A percentile compares a stretch with the other conserved stretches of the same genome.
Conservation (phyloP, 2,888 invertebrate genomes). For the Temnothorax ravouxi region DNA sequence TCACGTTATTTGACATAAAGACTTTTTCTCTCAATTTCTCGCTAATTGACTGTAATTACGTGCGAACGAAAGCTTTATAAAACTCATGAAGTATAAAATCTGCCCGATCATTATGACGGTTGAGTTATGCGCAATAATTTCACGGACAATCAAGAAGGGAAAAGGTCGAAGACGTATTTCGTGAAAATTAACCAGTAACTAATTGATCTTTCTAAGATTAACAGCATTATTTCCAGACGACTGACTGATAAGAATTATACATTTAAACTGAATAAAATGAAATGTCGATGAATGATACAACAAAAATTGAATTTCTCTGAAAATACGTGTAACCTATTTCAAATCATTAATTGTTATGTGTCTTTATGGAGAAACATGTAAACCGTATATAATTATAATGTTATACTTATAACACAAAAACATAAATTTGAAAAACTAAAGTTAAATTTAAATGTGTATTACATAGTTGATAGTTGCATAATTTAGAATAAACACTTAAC, state of each 20-base stretch:
- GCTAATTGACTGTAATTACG: conserved; percentile 74
- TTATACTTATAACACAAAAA: neutral
- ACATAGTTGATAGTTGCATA: neutral
- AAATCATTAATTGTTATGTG: neutral
- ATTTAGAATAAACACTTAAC: neutral
- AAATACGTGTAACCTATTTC: neutral
- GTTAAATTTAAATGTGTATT: neutral
- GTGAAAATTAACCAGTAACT: conserved; percentile 71
- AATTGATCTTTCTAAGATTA: conserved; percentile 74
- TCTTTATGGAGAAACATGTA: neutral
- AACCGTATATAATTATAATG: neutral
- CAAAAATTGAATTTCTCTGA: conserved; percentile 11
- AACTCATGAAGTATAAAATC: conserved; percentile 71
- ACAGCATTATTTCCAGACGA: conserved; percentile 66
- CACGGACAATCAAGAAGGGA: conserved; percentile 78
- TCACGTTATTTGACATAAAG: neutral
- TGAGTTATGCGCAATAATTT: conserved; percentile 80
- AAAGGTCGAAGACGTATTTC: conserved; percentile 72
- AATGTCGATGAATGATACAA: conserved; percentile 39
- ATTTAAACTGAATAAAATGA: conserved; percentile 68
- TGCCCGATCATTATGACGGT: conserved; percentile 72
- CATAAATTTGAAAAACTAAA: neutral
- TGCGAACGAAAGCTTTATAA: conserved; percentile 68
- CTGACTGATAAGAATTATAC: neutral
- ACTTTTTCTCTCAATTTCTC: conserved; percentile 56